phyloP scores from a whole-genome alignment of 2,888 invertebrate genomes.

The Electrophaes corylata region DNA sequence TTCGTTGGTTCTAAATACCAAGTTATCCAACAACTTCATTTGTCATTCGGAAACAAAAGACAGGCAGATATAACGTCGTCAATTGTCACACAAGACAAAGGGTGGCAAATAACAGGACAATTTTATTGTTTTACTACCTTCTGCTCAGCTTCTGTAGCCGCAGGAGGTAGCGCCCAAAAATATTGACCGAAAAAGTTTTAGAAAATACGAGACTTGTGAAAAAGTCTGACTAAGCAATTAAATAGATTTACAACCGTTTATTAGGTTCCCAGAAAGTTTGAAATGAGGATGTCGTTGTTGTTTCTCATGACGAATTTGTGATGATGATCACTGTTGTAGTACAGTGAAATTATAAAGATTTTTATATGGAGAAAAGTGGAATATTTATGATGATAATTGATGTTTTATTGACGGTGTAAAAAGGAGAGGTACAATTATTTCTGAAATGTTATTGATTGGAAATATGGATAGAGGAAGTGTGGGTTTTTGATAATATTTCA shows the following conservation, averaged over 20 bases:
- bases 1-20: slow-evolving; percentile 20
- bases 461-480: slow-evolving; percentile 12
- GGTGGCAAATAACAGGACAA: slow-evolving; percentile 66
- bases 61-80: slow-evolving; percentile 66
- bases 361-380: slow-evolving; percentile 37
- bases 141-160: slow-evolving; percentile 70
- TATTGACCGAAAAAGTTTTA: slow-evolving; percentile 59
- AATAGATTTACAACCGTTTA: slow-evolving; percentile 77
- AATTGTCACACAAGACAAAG: slow-evolving; percentile 63
- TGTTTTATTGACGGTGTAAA: slow-evolving; percentile 34
- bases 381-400: slow-evolving; percentile 40
- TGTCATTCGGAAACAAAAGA: slow-evolving; percentile 70
- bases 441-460: slow-evolving; percentile 23
- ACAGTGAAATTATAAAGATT: slow-evolving; percentile 39
- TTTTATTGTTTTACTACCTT: slow-evolving; percentile 77
- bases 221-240: slow-evolving; percentile 67
- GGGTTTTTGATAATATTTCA: background rate
- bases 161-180: slow-evolving; percentile 78
- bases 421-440: slow-evolving; percentile 23
- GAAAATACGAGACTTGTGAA: slow-evolving; percentile 47
- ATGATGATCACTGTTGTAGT: slow-evolving; percentile 52
- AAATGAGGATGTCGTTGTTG: slow-evolving; percentile 50
- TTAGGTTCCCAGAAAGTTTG: slow-evolving; percentile 65
- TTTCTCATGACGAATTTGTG: slow-evolving; percentile 53
- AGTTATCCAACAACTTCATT: slow-evolving; percentile 73